Evolutionary conservation across 2,113 vertebrate genomes (phyloP).

Genomic region (Xyliphius kryptos): DNA sequence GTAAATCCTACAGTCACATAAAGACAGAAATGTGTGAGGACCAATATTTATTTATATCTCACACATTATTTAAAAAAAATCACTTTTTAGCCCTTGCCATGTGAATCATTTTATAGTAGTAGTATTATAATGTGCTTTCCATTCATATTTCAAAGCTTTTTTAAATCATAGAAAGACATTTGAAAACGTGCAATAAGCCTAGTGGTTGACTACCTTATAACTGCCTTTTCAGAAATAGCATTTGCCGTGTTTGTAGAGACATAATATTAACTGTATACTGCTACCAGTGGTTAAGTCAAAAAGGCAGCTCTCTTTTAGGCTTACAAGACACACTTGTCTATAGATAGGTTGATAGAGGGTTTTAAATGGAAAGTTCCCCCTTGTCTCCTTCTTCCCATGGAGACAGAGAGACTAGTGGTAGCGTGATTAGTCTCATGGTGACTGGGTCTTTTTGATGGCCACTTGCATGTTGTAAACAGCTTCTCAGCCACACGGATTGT

Average conservation of each 20-base stretch:
- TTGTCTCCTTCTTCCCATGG: constrained; percentile 19
- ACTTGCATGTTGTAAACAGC: constrained; percentile 55
- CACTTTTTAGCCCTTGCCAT: too few species aligned
- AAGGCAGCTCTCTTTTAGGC: constrained; percentile 21
- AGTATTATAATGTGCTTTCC: too few species aligned
- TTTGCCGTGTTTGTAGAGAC: constrained; percentile 13
- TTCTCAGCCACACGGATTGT: constrained; percentile 47
- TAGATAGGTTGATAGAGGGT: constrained; percentile 16
- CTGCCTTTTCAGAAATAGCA: background rate
- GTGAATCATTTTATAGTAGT: too few species aligned
- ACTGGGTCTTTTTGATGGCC: constrained; percentile 28
- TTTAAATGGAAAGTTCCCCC: constrained; percentile 37
- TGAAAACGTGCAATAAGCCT: too few species aligned
- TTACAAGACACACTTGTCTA: constrained; percentile 28
- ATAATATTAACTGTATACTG: constrained; percentile 29
- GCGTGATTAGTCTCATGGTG: constrained; percentile 41
- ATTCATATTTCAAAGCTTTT: too few species aligned
- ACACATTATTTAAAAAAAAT: too few species aligned
- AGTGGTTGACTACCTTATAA: background rate
- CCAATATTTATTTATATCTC: too few species aligned
- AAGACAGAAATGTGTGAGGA: too few species aligned
- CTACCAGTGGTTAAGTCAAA: constrained; percentile 22
- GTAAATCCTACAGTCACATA: too few species aligned
- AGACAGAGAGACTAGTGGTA: constrained; percentile 41
- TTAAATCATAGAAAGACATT: too few species aligned